A percentile compares a stretch with the other conserved stretches of the same genome.
These are phyloP conservation scores for Onychostruthus taczanowskii DNA, from an alignment of 2,113 vertebrate species.

Conservation along the genomic window DNA sequence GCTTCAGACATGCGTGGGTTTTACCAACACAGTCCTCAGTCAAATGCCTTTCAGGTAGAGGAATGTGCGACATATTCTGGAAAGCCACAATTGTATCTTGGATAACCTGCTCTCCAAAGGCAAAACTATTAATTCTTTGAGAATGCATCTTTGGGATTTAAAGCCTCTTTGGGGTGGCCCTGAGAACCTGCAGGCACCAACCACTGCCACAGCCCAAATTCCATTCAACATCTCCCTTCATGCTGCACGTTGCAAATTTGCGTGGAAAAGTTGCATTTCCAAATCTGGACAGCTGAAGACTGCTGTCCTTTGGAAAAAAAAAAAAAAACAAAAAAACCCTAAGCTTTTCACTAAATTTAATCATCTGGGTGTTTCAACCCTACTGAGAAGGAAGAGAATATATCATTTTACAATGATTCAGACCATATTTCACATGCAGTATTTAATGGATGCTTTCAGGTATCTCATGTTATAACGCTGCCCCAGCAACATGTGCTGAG, in stretches of 20 bases:
- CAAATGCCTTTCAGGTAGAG: background rate
- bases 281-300: background rate
- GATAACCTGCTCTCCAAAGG: background rate
- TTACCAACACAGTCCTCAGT: background rate
- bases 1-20: background rate
- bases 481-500: background rate
- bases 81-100: background rate
- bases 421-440: background rate
- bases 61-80: background rate
- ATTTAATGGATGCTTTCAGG: background rate
- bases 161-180: background rate
- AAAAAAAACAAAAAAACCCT: background rate
- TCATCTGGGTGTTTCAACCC: constrained; percentile 5
- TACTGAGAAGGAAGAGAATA: background rate
- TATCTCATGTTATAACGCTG: background rate
- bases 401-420: background rate
- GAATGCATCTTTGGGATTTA: background rate
- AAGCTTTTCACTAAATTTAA: constrained; percentile 21
- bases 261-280: background rate
- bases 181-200: fast-evolving
- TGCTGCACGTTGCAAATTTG: fast-evolving
- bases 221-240: background rate
- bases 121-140: background rate
- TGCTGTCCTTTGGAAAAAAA: background rate
- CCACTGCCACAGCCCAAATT: fast-evolving